Evolutionary conservation across 2,113 vertebrate genomes (phyloP).

Genomic region (Scalopus aquaticus): DNA sequence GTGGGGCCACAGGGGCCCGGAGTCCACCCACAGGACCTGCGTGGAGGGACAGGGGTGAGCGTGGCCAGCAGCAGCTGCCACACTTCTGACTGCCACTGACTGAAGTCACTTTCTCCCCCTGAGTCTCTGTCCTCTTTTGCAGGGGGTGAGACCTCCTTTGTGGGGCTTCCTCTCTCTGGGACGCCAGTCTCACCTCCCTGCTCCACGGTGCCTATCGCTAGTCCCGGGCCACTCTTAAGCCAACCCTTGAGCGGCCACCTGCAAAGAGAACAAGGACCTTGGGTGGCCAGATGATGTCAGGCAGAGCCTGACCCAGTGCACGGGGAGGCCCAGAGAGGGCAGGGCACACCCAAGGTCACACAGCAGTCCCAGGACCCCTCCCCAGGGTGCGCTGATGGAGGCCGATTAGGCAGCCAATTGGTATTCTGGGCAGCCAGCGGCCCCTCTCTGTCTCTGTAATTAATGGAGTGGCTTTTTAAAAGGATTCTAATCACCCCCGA

Average conservation of each 20-base stretch:
- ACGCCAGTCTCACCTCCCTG: not conserved
- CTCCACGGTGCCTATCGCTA: not conserved
- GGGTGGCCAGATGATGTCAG: not conserved
- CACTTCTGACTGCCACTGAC: too few species aligned
- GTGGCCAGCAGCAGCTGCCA: not conserved
- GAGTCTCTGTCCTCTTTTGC: not conserved
- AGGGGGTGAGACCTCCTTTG: not conserved
- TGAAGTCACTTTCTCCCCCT: not conserved
- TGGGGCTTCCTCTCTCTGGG: not conserved
- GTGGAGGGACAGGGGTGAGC: not conserved
- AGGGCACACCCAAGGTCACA: constrained; percentile 87
- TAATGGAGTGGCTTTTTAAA: constrained; percentile 93
- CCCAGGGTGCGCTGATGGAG: constrained; percentile 84
- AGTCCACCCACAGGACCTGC: not conserved
- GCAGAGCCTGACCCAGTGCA: not conserved
- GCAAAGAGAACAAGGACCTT: constrained; percentile 77
- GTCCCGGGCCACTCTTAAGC: not conserved
- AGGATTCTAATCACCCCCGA: constrained; percentile 91
- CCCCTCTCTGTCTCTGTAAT: constrained; percentile 90
- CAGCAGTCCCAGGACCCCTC: constrained; percentile 86
- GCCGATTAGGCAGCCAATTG: constrained; percentile 87
- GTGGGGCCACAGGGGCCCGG: not conserved
- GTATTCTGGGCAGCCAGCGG: constrained; percentile 88
- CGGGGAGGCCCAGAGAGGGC: constrained; percentile 66
- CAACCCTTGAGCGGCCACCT: constrained; percentile 70